A percentile compares a stretch with the other conserved stretches of the same genome.
Conservation (phyloP, 1,140 invertebrate species). For the Hyles vespertilio region DNA sequence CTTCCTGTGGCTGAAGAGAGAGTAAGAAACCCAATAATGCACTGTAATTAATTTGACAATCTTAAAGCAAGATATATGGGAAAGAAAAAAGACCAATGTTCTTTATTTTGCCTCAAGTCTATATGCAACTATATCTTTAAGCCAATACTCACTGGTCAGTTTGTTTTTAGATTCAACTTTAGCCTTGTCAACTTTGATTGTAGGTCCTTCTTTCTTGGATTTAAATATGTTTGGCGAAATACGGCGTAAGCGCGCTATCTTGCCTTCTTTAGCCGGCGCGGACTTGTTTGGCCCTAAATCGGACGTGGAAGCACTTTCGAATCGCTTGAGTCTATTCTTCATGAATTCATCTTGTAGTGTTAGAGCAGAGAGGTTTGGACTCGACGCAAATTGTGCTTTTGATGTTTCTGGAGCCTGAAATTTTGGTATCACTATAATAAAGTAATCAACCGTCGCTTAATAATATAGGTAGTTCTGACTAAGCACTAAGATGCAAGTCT, state of each 20-base stretch:
- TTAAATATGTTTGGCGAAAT: slow-evolving; percentile 56
- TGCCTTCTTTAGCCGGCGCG: slow-evolving; percentile 30
- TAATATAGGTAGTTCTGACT: no score
- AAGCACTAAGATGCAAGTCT: no score
- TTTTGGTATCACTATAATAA: neutral
- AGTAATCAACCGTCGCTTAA: neutral
- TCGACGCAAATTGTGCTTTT: slow-evolving; percentile 56
- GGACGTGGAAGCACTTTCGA: slow-evolving; percentile 55
- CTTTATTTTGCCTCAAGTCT: no score
- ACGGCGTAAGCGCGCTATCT: slow-evolving; percentile 34
- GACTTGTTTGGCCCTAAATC: slow-evolving; percentile 32
- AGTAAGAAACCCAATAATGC: no score
- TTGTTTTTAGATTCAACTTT: slow-evolving; percentile 37
- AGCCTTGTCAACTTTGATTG: slow-evolving; percentile 29
- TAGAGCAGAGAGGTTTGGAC: slow-evolving; percentile 50
- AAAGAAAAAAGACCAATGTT: no score
- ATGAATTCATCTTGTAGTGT: slow-evolving; percentile 34
- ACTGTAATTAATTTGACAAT: no score
- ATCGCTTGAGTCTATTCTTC: slow-evolving; percentile 35
- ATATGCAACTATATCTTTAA: neutral
- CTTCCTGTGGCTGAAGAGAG: no score
- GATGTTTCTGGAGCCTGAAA: slow-evolving; percentile 44
- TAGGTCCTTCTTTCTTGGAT: slow-evolving; percentile 33
- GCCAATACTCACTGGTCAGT: slow-evolving; percentile 43
- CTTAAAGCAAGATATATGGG: no score